phyloP scores from a whole-genome alignment of 2,888 invertebrate genomes.

The Gerris lacustris region DNA sequence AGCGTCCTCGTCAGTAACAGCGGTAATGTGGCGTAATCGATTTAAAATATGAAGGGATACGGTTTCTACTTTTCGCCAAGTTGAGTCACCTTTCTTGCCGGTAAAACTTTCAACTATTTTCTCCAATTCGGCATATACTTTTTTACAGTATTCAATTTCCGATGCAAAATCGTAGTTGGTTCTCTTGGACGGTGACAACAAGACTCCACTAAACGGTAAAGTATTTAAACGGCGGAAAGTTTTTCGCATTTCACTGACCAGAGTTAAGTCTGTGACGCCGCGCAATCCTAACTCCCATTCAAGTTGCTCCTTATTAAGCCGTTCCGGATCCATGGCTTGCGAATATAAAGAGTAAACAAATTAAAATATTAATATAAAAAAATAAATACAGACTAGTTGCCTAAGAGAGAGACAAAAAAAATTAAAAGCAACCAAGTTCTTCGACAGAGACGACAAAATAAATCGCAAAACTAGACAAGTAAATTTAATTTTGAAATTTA shows the following conservation, averaged over 20 bases:
- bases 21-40: neutral
- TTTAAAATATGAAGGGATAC: neutral
- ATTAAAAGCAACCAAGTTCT: too few species aligned
- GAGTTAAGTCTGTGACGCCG: neutral
- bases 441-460: too few species aligned
- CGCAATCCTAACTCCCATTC: neutral
- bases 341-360: too few species aligned
- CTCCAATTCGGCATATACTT: neutral
- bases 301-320: constrained; percentile 1
- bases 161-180: neutral
- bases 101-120: neutral
- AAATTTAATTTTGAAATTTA: too few species aligned
- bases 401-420: too few species aligned
- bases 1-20: neutral
- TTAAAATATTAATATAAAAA: too few species aligned
- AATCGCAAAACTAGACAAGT: too few species aligned
- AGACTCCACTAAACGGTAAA: neutral
- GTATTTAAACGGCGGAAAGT: neutral
- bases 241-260: neutral
- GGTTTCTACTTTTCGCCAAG: neutral
- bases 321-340: constrained; percentile 5
- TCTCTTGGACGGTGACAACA: neutral
- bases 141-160: neutral
- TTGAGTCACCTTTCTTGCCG: neutral
- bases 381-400: too few species aligned